Evolutionary conservation across 2,888 invertebrate species (phyloP).

Genomic region (Eulithis testata): DNA sequence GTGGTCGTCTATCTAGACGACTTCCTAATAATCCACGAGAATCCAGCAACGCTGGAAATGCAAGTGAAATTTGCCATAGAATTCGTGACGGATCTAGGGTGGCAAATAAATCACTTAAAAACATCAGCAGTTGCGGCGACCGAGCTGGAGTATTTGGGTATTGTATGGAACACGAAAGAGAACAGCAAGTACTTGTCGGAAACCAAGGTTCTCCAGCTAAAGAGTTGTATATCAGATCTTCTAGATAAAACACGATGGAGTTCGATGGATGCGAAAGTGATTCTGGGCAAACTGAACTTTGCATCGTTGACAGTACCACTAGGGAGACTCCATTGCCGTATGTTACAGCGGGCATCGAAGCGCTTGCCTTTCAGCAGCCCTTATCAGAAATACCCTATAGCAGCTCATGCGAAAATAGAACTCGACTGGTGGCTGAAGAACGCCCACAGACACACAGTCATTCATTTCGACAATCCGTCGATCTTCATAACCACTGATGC

Average conservation of each 20-base stretch:
- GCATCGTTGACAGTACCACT: background rate
- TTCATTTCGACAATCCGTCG: no score
- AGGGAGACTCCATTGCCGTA: background rate
- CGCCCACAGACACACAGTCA: no score
- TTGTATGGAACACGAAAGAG: background rate
- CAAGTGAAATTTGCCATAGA: no score
- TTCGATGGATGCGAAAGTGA: background rate
- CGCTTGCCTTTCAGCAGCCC: no score
- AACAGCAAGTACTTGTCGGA: background rate
- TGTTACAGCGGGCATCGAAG: no score
- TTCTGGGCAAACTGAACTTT: no score
- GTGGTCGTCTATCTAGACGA: background rate
- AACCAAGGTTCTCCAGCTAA: no score
- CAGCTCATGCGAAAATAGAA: no score
- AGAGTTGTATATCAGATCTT: background rate
- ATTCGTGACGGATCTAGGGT: background rate
- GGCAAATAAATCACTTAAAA: background rate
- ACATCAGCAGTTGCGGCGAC: background rate
- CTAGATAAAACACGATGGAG: background rate
- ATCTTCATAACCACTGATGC: no score
- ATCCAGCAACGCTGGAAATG: background rate
- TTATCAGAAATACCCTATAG: no score
- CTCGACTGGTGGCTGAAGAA: no score
- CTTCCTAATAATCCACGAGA: background rate
- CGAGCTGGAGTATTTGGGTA: background rate